Percentiles rank a stretch among this genome's conserved stretches.
These are phyloP conservation scores for Panthera leo DNA, from an alignment of 2,113 vertebrate genomes.

Conservation along the genomic window DNA sequence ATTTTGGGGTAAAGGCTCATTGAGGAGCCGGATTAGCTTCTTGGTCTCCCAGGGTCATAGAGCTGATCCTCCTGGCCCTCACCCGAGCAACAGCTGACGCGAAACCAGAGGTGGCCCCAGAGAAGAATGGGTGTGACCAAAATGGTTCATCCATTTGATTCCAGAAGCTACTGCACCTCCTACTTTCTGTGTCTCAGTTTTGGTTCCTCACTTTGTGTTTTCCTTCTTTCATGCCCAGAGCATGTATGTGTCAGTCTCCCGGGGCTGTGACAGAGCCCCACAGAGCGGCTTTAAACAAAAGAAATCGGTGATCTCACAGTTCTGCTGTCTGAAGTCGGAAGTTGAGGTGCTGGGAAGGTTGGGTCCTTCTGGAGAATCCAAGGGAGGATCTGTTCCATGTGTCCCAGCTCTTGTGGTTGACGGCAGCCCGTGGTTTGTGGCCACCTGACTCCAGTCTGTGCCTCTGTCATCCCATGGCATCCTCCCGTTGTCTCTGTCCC, in stretches of 20 bases:
- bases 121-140: not conserved
- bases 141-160: no score
- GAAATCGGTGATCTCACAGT: not conserved
- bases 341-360: no score
- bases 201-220: not conserved
- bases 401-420: not conserved
- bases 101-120: not conserved
- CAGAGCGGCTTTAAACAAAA: not conserved
- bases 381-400: accelerated
- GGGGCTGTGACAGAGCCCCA: not conserved
- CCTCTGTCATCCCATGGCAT: not conserved
- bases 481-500: not conserved
- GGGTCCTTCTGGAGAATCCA: not conserved
- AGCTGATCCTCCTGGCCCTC: not conserved
- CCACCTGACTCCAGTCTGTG: not conserved
- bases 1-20: not conserved
- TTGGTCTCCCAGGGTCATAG: not conserved
- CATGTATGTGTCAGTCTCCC: not conserved
- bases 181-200: not conserved
- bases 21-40: not conserved
- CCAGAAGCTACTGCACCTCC: not conserved
- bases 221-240: not conserved
- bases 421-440: not conserved
- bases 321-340: not conserved
- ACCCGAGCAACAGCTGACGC: no score